Percentiles rank a stretch among this genome's conserved stretches.
These are phyloP conservation scores for Apis florea DNA, from an alignment of 1,140 invertebrate species.

Conservation along the genomic window DNA sequence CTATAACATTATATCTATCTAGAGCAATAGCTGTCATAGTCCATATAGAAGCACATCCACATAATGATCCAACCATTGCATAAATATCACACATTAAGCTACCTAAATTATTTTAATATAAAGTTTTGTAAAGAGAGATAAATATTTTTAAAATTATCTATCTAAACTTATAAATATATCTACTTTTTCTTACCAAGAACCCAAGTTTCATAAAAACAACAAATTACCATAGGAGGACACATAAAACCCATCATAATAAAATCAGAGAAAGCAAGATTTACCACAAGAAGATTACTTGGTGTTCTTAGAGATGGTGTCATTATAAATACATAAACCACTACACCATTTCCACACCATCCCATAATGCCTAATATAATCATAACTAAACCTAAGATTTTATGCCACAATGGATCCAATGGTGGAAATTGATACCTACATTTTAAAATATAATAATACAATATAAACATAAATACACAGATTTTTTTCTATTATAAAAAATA, in stretches of 20 bases:
- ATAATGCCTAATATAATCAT: conserved; percentile 88
- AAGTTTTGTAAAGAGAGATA: not conserved
- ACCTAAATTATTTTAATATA: conserved; percentile 35
- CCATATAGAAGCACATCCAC: conserved; percentile 91
- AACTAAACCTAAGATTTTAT: conserved; percentile 88
- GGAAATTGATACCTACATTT: conserved; percentile 83
- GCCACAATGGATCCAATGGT: conserved; percentile 89
- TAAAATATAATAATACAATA: conserved; percentile 9
- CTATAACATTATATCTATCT: conserved; percentile 92
- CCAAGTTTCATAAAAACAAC: conserved; percentile 94
- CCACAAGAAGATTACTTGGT: conserved; percentile 91
- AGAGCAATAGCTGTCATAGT: conserved; percentile 90
- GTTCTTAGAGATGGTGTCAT: conserved; percentile 88
- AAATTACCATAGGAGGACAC: conserved; percentile 90
- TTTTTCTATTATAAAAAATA: not conserved
- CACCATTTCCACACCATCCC: conserved; percentile 88
- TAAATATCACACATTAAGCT: conserved; percentile 91
- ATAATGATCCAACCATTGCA: conserved; percentile 89
- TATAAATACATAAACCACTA: conserved; percentile 92
- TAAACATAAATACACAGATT: not conserved
- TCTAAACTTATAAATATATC: not conserved
- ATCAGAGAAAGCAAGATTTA: conserved; percentile 93
- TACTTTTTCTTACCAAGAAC: conserved; percentile 82
- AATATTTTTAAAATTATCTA: not conserved
- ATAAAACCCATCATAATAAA: conserved; percentile 93